Evolutionary conservation across 2,113 vertebrate genomes (phyloP).

Genomic region (Cavia porcellus): DNA sequence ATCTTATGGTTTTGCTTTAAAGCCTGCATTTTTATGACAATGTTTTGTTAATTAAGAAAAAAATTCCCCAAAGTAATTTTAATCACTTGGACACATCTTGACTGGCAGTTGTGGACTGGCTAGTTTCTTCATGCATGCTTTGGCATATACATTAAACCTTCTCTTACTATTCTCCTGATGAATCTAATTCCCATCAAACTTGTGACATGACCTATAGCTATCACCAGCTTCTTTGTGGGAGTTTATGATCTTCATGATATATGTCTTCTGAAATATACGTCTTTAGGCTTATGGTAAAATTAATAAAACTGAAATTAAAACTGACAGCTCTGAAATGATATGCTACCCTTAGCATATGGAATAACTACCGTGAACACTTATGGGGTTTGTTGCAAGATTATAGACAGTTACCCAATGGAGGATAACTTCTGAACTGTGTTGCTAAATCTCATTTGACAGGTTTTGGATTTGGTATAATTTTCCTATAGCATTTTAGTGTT

Average conservation of each 20-base stretch:
- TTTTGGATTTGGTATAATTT: conserved; percentile 88
- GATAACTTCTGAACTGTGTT: conserved; percentile 88
- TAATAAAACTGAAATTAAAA: conserved; percentile 90
- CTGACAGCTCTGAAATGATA: conserved; percentile 88
- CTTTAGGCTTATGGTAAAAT: conserved; percentile 88
- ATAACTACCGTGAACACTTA: conserved; percentile 85
- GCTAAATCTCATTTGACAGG: conserved; percentile 90
- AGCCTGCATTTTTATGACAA: conserved; percentile 48
- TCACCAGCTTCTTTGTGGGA: conserved; percentile 83
- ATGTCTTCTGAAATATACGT: conserved; percentile 85
- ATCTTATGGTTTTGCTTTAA: conserved; percentile 30
- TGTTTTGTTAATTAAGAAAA: conserved; percentile 57
- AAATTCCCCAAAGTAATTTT: conserved; percentile 43
- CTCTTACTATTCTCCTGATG: conserved; percentile 67
- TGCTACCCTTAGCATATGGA: conserved; percentile 90
- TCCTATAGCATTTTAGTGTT: conserved; percentile 84
- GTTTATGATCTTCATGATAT: conserved; percentile 83
- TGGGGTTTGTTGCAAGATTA: conserved; percentile 88
- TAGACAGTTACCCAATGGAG: conserved; percentile 88
- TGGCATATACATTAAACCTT: conserved; percentile 77
- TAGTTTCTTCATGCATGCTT: conserved; percentile 67
- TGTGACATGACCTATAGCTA: conserved; percentile 75
- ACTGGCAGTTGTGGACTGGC: conserved; percentile 63
- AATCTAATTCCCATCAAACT: conserved; percentile 73
- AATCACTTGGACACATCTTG: conserved; percentile 60